Evolutionary conservation across 2,888 invertebrate species (phyloP), one percentile per base, ranked within the genome.

Genomic region (Cataglyphis albicans): DNA sequence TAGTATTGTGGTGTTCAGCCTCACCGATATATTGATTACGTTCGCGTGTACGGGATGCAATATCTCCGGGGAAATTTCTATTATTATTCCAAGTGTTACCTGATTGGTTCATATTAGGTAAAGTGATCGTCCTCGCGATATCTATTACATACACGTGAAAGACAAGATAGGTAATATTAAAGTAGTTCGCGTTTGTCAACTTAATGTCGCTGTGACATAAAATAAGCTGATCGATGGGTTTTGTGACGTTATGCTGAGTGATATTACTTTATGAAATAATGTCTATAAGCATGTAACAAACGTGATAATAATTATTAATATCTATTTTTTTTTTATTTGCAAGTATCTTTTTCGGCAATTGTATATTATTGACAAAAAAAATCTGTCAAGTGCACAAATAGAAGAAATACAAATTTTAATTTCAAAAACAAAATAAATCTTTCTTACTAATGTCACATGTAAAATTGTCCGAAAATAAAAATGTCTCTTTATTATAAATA

Each of bases 131-230:
- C 85, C 86, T 68, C 35, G 44, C 63, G 85, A 86, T 88, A 83
- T 55, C 76, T 76, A 86, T 86, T 81, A 65, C 57, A 63, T 65
- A 82, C 84, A 85, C 78, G 84, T 64, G 29, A 84, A 21, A 84
- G 78, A 65, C 64, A 64, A 64, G 82, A 64, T 75, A 57, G 81
- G 67, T 83, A 86, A 87, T 89, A 88, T 87, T 85, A 88, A 87
- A 89, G 85, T 88, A 89, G 84, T 83, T 78, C 83, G 74, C 85
- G 86, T 90, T 87, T 90, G 90, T 90, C 88, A 88, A 90, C 83
- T 86, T 87, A 88, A 86, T 85, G 80, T 73, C 48, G 57, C 59
- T 38, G 48, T 74, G 80, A 75, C 67, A 73, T 81, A 82, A 67
- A 87, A 84, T 81, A 78, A 70, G 57, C 84, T 89, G 90, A 90